Base-by-base conservation (phyloP, 2,888 invertebrate species). In the Platycheirus albimanus region DNA sequence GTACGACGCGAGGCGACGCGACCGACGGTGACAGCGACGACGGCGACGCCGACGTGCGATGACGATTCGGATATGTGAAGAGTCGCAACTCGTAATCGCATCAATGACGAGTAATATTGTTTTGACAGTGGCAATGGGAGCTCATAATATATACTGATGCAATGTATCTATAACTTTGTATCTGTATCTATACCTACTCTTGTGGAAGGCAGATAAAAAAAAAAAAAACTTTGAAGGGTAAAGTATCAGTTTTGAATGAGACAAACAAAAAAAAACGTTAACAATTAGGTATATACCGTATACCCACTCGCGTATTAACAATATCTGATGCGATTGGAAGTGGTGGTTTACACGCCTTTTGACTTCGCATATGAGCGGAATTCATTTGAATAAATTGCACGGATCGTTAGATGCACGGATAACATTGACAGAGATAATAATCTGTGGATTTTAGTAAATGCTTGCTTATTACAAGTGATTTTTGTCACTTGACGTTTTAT, bases 331-430 rank as follows among this genome's bases (percentile, higher is more conserved):
- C 33, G 64, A 72, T 72, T 64, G 72, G 45, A 72, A 72, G 47
- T 52, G 64, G 54, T 28, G 36, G 64, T 54, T 72, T 64, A 72
- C 54, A 72, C 72, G 72, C 64, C 54, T 45, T 54, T 72, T 64
- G 15, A 49, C 33, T 63, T 10, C 24, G 54, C 19, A 10, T 28
- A 17, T 11, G 24, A 56, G n/a, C 19, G 17, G 64, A 43, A 61
- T 74, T 49, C 13, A 58, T 75, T 75, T 75, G 58, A 75, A 75
- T 58, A 58, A 75, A 66, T 75, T 51, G 74, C 66, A 66, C 43
- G 74, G 66, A 43, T 58, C 41, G 74, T 33, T 67, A 49, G 41
- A n/a, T n/a, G 5, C 8, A 41, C 30, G 38, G 24, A 58, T 41
- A 41, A 24, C 17, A 30, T 20, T 45, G 45, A n/a, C n/a, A 36